phyloP scores from a whole-genome alignment of 1,140 invertebrate genomes.

The Drosophila seguyi region DNA sequence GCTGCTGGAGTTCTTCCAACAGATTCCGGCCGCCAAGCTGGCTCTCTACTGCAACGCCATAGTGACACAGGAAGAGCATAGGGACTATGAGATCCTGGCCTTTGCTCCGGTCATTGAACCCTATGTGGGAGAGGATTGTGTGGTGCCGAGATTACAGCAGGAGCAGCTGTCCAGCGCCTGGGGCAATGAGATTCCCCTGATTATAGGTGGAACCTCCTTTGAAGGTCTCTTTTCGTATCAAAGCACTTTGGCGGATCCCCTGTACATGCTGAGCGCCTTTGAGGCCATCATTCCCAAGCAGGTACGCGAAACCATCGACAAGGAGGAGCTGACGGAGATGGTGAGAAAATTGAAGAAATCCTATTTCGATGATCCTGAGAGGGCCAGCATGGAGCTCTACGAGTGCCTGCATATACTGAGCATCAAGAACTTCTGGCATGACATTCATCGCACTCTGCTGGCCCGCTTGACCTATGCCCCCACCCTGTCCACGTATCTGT shows the following conservation, averaged over 20 bases:
- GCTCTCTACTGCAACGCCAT: slow-evolving; percentile 55
- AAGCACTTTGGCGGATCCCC: slow-evolving; percentile 41
- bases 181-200: slow-evolving; percentile 84
- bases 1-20: slow-evolving; percentile 80
- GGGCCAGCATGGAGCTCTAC: slow-evolving; percentile 45
- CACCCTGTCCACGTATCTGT: slow-evolving; percentile 84
- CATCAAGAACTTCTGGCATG: slow-evolving; percentile 82
- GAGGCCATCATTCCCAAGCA: slow-evolving; percentile 52
- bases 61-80: slow-evolving; percentile 54
- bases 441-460: slow-evolving; percentile 75
- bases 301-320: slow-evolving; percentile 46
- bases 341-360: slow-evolving; percentile 50
- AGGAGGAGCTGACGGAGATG: slow-evolving; percentile 50
- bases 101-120: slow-evolving; percentile 84
- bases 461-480: slow-evolving; percentile 69
- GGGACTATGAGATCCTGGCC: slow-evolving; percentile 63
- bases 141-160: slow-evolving; percentile 71
- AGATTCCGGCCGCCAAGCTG: slow-evolving; percentile 34
- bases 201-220: slow-evolving; percentile 83
- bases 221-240: slow-evolving; percentile 81
- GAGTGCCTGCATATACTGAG: slow-evolving; percentile 63
- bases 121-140: slow-evolving; percentile 69
- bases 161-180: slow-evolving; percentile 77
- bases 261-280: slow-evolving; percentile 58
- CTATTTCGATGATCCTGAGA: slow-evolving; percentile 58